Percentiles rank a stretch among this genome's conserved stretches.
Evolutionary conservation across 1,140 invertebrate genomes (phyloP).

Genomic region (Oppia nitens): DNA sequence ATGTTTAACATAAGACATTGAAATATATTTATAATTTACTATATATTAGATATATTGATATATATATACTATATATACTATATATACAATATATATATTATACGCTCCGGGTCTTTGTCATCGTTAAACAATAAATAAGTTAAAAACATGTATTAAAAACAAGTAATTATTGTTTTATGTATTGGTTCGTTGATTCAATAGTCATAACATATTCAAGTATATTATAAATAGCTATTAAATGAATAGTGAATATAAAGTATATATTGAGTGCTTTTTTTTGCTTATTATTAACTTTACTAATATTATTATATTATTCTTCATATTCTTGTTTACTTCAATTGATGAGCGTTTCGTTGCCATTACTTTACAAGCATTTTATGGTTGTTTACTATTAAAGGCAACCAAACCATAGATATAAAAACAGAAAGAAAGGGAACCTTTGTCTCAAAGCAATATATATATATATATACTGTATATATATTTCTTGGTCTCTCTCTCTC

Average conservation of each 20-base stretch:
- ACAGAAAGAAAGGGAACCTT: constrained; percentile 1
- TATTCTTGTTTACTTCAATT: not conserved
- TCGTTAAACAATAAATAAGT: not conserved
- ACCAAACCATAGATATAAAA: too few species aligned
- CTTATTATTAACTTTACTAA: too few species aligned
- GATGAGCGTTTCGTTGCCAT: not conserved
- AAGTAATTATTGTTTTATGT: not conserved
- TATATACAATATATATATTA: too few species aligned
- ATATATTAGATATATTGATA: not conserved
- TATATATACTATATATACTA: too few species aligned
- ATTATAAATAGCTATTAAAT: too few species aligned
- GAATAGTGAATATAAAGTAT: too few species aligned
- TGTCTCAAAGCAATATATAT: not conserved
- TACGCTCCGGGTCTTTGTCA: not conserved
- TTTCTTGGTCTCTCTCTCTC: not conserved
- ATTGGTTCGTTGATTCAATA: not conserved
- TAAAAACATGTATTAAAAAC: too few species aligned
- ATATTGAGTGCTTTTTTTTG: not conserved
- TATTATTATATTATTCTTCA: not conserved
- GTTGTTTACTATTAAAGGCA: constrained; percentile 1
- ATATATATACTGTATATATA: not conserved
- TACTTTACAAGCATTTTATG: not conserved
- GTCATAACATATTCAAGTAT: too few species aligned
- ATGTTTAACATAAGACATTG: not conserved
- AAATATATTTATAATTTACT: not conserved